phyloP scores from a whole-genome alignment of 2,888 invertebrate genomes.

The Ochropacha duplaris region DNA sequence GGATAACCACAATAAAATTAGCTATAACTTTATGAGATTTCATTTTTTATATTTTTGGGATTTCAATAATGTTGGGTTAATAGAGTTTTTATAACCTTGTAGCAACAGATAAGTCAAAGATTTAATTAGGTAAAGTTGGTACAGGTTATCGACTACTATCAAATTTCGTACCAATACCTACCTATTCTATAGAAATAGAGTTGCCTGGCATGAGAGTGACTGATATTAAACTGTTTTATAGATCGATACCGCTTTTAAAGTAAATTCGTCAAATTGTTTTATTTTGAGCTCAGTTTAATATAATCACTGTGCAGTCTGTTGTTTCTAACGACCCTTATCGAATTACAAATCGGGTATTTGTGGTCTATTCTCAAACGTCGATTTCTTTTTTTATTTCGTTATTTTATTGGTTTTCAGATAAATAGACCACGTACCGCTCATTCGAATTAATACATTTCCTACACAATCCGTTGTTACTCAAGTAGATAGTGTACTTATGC shows the following conservation, averaged over 20 bases:
- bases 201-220: no score
- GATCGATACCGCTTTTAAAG: not conserved
- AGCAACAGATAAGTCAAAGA: no score
- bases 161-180: no score
- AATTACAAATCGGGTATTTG: conserved; percentile 23
- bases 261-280: not conserved
- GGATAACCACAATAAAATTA: no score
- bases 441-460: conserved; percentile 30
- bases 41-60: no score
- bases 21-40: no score
- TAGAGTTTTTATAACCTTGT: no score
- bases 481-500: no score
- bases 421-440: conserved; percentile 24
- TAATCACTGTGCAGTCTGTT: conserved; percentile 7
- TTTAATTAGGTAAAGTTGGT: no score
- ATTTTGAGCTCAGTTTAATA: not conserved
- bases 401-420: conserved; percentile 41
- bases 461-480: conserved; percentile 37
- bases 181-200: no score
- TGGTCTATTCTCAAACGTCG: conserved; percentile 26
- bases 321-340: conserved; percentile 22
- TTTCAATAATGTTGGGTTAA: no score
- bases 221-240: not conserved
- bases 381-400: conserved; percentile 31
- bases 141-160: no score